Conservation (phyloP, 2,888 invertebrate genomes). For the Anoncus sp. region DNA sequence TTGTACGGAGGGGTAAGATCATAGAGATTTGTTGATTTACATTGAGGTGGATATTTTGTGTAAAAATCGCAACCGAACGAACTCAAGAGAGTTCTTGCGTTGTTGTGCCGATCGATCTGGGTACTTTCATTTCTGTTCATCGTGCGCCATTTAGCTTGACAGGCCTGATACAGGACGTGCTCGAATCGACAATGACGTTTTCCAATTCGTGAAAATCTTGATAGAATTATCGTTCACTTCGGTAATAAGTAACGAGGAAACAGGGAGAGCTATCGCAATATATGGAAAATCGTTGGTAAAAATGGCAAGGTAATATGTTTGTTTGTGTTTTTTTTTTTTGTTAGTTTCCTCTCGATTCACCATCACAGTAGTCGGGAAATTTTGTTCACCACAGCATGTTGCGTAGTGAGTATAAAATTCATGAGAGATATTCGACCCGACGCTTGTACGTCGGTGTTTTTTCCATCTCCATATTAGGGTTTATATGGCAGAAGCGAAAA, state of each 20-base stretch:
- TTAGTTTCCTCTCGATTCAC: slow-evolving; percentile 45
- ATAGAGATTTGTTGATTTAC: not conserved
- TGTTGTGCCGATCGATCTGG: not conserved
- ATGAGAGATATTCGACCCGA: slow-evolving; percentile 67
- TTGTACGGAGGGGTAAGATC: not conserved
- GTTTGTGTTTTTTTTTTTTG: slow-evolving; percentile 1
- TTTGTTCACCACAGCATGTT: slow-evolving; percentile 15
- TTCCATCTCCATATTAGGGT: slow-evolving; percentile 23
- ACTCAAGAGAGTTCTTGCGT: no score
- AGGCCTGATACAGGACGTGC: slow-evolving; percentile 19
- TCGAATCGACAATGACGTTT: slow-evolving; percentile 21
- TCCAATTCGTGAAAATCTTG: not conserved
- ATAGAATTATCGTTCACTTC: slow-evolving; percentile 17
- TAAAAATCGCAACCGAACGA: slow-evolving; percentile 30
- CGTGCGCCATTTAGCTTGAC: slow-evolving; percentile 12
- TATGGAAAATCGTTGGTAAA: slow-evolving; percentile 45
- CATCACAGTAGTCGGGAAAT: slow-evolving; percentile 35
- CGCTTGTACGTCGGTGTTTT: slow-evolving; percentile 41
- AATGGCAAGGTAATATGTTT: slow-evolving; percentile 12
- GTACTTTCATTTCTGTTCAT: slow-evolving; percentile 20
- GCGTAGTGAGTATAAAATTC: slow-evolving; percentile 67
- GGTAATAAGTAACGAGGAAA: slow-evolving; percentile 40
- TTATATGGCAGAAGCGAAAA: slow-evolving; percentile 31
- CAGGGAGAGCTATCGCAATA: slow-evolving; percentile 2
- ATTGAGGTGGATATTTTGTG: slow-evolving; percentile 3